A percentile compares a stretch with the other conserved stretches of the same genome.
These are phyloP conservation scores for Austrolebias charrua DNA, from an alignment of 2,797 vertebrate genomes.

Conservation along the genomic window DNA sequence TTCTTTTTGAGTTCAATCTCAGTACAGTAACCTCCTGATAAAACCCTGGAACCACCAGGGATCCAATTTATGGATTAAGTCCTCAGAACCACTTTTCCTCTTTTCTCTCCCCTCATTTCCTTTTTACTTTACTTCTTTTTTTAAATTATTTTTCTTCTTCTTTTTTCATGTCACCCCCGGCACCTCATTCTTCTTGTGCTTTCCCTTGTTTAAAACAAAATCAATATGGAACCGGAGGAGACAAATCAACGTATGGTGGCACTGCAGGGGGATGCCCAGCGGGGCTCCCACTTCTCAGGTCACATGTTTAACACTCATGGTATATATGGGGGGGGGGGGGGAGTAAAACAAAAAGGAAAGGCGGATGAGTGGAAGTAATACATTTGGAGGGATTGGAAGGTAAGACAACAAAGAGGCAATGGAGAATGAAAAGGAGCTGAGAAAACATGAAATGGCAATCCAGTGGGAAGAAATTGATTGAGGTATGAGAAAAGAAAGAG, in stretches of 20 bases:
- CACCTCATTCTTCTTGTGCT: conserved; percentile 78
- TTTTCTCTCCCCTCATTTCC: conserved; percentile 20
- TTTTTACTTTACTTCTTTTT: conserved; percentile 25
- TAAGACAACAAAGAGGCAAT: conserved; percentile 70
- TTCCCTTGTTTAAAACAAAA: conserved; percentile 80
- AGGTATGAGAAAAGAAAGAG: conserved; percentile 53
- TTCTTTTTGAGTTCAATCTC: conserved; percentile 48
- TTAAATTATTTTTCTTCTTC: conserved; percentile 27
- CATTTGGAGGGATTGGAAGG: conserved; percentile 70
- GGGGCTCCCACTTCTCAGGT: conserved; percentile 55
- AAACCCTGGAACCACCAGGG: conserved; percentile 47
- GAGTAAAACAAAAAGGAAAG: conserved; percentile 33
- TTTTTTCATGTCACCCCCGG: conserved; percentile 66
- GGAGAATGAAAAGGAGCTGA: conserved; percentile 68
- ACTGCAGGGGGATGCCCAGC: conserved; percentile 58
- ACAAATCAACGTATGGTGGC: conserved; percentile 74
- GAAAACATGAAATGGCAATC: conserved; percentile 65
- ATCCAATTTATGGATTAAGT: conserved; percentile 56
- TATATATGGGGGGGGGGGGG: conserved; percentile 7
- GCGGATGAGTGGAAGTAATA: conserved; percentile 59
- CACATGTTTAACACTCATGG: conserved; percentile 50
- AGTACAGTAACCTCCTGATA: conserved; percentile 50
- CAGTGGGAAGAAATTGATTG: conserved; percentile 64
- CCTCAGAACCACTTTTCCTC: conserved; percentile 52
- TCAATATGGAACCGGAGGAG: conserved; percentile 77